Evolutionary conservation across 2,113 vertebrate species (phyloP), one percentile per base, ranked within the genome.

Genomic region (Garra rufa): DNA sequence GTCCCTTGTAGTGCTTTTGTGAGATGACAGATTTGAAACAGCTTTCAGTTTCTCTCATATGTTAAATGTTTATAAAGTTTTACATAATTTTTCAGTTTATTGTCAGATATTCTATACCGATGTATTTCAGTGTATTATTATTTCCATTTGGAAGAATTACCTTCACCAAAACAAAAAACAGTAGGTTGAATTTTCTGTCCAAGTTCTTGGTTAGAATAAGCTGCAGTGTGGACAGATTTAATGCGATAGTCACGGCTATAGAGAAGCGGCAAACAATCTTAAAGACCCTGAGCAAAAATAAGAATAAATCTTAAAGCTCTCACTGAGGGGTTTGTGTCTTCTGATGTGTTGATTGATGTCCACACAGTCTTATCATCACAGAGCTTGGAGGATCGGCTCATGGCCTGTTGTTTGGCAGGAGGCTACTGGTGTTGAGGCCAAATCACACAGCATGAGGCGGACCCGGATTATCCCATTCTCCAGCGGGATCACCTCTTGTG

Each of bases 301-400:
- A 82, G 59, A 67, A 34, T 9, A 6, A 14, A 24, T 21, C 6
- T 38, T 38, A 17, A 24, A 50, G 65, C 44, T 30, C 24, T 30
- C 5, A 69, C 34, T 69, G 65, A 69, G 9, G 34, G 34, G 65
- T 11, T 69, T 69, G 9, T 69, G 24, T 75, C 24, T 50, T 50
- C 44, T 50, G 44, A 65, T 44, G 75, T 85, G 85, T 83, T 75
- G 84, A 65, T 80, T 83, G 81, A 85, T 83, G 65, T 78, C 75
- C 88, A 85, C 67, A 41, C 77, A 41, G 71, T 75, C 88, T 91
- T 91, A 91, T 93, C 91, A 86, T 34, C 84, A 77, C 83, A 70
- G 87, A 89, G 88, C 86, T 88, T 82, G 80, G 84, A 83, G 87
- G 83, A 30, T 80, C 91, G 91, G 90, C 83, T 82, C 59, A 10